Evolutionary conservation across 2,797 vertebrate species (phyloP), one percentile per base, ranked within the genome.

Genomic region (Etheostoma nigrum): DNA sequence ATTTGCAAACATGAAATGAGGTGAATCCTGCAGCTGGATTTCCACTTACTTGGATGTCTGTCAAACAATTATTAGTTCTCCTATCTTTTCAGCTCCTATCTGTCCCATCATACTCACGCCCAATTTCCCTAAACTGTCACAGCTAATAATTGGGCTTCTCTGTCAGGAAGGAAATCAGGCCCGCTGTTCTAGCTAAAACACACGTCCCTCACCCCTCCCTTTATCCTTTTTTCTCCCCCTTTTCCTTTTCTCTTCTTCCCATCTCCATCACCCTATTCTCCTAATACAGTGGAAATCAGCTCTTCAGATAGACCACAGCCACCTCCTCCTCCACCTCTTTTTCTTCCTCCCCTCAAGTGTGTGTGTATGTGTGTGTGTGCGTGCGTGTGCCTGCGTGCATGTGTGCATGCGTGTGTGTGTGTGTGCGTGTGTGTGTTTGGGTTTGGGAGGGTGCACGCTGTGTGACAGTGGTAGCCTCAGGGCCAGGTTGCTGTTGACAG

Each of bases 401-500:
- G 30, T 1, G 5, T 30, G 30, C 5, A 5, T 30, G 30, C 4
- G 4, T 27, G 59, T 48, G n/a, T 59, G 52, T 40, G 30, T 49
- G 55, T 58, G 53, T 47, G 62, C 33, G 70, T 53, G 78, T 68
- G 48, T 74, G 68, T 27, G 27, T 27, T 27, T 27, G 27, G 27
- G 27, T 78, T 61, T 6, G 16, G 52, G 57, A 58, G 78, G 76
- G 54, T 95, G 96, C 94, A 95, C 94, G 93, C 96, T 93, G 95
- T 96, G 95, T 98, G 97, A 98, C 97, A 98, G 97, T 95, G 96
- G 95, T 97, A 93, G 98, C 97, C 97, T 95, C 94, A 89, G 98
- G 97, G 96, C 96, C 97, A 96, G 96, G 96, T 96, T 97, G 96
- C 96, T 96, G 95, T 96, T 98, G 97, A 98, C 97, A 98, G 97